Conservation (phyloP, 1,140 invertebrate genomes). For the Phymorhynchus buccinoides region DNA sequence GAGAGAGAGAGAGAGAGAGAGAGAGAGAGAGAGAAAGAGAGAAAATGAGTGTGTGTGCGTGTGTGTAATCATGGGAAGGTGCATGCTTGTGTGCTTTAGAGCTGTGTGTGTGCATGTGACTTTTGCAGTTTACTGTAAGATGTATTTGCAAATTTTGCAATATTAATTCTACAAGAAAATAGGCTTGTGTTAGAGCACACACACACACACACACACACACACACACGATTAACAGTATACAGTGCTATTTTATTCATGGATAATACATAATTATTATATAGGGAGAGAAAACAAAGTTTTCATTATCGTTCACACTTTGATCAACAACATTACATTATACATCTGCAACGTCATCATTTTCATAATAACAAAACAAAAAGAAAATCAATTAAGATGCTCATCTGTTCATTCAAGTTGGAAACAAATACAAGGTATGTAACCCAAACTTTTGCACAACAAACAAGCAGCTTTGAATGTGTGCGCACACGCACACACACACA, state of each 20-base stretch:
- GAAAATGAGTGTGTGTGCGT: background rate
- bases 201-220: background rate
- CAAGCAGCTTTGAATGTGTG: background rate
- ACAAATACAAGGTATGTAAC: background rate
- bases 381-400: background rate
- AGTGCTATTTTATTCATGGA: constrained; percentile 8
- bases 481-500: constrained; percentile 10
- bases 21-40: no score
- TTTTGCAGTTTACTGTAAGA: no score
- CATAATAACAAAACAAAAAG: background rate
- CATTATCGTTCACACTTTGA: background rate
- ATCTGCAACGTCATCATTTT: background rate
- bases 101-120: no score
- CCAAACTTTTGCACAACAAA: no score
- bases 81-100: no score
- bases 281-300: background rate
- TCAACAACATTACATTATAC: background rate
- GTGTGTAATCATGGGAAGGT: background rate
- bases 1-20: no score
- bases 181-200: background rate
- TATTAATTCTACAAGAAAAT: no score
- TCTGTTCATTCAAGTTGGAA: background rate
- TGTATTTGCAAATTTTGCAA: no score
- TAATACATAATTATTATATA: no score
- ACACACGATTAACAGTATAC: background rate